Evolutionary conservation across 2,888 invertebrate species (phyloP), one percentile per base, ranked within the genome.

Genomic region (Luperina nickerlii): DNA sequence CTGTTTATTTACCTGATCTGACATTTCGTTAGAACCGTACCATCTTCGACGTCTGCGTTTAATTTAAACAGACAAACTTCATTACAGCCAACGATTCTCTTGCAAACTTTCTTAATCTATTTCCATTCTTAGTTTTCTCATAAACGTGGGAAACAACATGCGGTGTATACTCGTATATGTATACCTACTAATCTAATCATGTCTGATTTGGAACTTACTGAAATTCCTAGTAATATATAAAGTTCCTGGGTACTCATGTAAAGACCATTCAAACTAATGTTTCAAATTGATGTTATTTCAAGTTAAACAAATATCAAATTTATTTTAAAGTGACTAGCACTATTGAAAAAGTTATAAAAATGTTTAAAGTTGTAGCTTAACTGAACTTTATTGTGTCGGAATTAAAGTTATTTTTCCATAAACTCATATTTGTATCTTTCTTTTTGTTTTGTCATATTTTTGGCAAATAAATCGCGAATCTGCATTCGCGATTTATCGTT

Each of bases 111-210:
- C 90, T 91, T 94, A 95, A 96, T 96, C 94, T 93, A 90, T 92
- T 94, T 89, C 91, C 89, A 94, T 94, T 94, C 94, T 94, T 94
- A 94, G 94, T 95, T 94, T 94, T 91, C 94, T 92, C 92, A 93
- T 94, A 94, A 94, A 95, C 91, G 92, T 92, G 92, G 91, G 93
- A 93, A 94, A 92, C 91, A 93, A 92, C 92, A 92, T 83, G 88
- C 87, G 89, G 79, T 76, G 71, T 87, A 78, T 65, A n/a, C n/a
- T n/a, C n/a, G n/a, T n/a, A 71, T 70, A 18, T 72, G 38, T 63
- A 18, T 65, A 38, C n/a, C 18, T 71, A n/a, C 11, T 7, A 15
- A 57, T 51, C 32, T 11, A 18, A 57, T 51, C 48, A 42, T 51
- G 32, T 66, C 38, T 63, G 45, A 79, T 76, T 69, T n/a, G 70